Conservation (phyloP, 2,797 vertebrate species). For the Halcyon leucocephala region DNA sequence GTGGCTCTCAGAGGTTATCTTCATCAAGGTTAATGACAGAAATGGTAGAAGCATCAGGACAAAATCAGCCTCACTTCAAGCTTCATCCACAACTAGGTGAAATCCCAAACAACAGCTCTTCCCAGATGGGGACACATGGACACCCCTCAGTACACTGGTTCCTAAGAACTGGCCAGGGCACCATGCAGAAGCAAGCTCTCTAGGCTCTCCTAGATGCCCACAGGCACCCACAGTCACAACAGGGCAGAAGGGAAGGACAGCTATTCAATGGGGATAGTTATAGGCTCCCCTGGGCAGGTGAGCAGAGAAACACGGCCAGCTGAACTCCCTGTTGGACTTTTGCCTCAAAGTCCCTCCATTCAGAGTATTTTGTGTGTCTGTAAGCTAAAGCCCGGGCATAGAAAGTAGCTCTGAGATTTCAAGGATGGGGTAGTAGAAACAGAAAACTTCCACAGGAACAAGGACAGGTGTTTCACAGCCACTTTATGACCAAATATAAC, state of each 20-base stretch:
- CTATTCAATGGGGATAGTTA: background rate
- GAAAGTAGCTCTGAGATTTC: background rate
- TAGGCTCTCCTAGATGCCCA: background rate
- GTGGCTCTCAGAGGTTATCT: background rate
- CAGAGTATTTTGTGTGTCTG: background rate
- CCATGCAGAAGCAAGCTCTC: accelerated
- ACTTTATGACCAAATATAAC: background rate
- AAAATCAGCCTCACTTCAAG: background rate
- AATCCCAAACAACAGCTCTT: background rate
- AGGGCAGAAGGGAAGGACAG: background rate
- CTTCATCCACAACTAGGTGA: background rate
- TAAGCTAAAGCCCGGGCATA: background rate
- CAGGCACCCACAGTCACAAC: background rate
- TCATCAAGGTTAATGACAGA: conserved; percentile 8
- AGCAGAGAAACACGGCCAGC: background rate
- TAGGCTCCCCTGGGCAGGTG: background rate
- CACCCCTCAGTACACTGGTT: background rate
- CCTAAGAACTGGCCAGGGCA: background rate
- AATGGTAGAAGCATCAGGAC: background rate
- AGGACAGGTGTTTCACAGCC: background rate
- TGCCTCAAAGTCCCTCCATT: background rate
- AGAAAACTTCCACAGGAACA: background rate
- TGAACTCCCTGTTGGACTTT: background rate
- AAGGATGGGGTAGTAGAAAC: background rate
- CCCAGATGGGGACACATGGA: too few species aligned